Conservation (phyloP, 92 coral and sea anemone species). For the Zoanthus sociatus region DNA sequence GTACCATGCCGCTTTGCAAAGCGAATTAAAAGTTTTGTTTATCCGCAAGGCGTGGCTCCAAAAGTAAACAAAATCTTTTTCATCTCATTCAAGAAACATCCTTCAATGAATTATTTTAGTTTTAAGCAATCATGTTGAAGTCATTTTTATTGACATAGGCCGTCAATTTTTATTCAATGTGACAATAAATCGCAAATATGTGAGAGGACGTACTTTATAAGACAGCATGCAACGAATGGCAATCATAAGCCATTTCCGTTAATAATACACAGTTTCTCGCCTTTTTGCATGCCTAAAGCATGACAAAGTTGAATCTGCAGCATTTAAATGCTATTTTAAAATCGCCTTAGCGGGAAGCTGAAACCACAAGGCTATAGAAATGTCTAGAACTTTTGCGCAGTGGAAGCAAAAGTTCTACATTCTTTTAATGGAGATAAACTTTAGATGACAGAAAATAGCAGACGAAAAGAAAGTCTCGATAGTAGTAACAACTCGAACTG, state of each 20-base stretch:
- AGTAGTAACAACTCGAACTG: not conserved
- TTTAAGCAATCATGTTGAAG: not conserved
- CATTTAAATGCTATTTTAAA: not conserved
- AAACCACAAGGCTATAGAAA: not conserved
- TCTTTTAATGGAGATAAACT: not conserved
- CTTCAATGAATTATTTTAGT: not conserved
- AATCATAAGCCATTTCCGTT: not conserved
- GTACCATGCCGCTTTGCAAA: not conserved
- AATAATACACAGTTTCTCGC: not conserved
- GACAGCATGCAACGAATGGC: not conserved
- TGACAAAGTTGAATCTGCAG: not conserved
- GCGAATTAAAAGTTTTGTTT: not conserved
- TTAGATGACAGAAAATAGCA: constrained; percentile 25
- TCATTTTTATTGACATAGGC: not conserved
- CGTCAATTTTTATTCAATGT: not conserved
- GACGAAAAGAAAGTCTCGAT: not conserved
- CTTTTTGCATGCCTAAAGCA: constrained; percentile 20
- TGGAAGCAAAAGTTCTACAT: not conserved
- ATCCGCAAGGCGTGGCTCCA: not conserved
- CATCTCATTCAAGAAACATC: not conserved
- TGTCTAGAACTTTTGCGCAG: not conserved
- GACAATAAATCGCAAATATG: constrained; percentile 6
- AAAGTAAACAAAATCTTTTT: not conserved
- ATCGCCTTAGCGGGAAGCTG: not conserved
- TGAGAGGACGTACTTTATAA: not conserved